These are phyloP conservation scores for Sander vitreus DNA, from an alignment of 2,113 vertebrate genomes.

Conservation along the genomic window DNA sequence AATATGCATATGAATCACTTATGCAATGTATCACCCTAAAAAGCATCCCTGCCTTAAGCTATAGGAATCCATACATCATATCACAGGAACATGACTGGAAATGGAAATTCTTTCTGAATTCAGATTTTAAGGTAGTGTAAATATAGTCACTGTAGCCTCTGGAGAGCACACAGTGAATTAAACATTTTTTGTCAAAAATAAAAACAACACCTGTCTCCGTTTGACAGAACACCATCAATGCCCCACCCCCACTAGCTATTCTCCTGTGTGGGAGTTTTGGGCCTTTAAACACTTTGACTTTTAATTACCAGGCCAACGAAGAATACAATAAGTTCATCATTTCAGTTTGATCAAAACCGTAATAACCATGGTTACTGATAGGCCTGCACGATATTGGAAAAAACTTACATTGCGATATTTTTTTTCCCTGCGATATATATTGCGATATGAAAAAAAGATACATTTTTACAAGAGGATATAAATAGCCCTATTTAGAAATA, in stretches of 20 bases:
- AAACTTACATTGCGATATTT: too few species aligned
- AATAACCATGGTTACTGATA: too few species aligned
- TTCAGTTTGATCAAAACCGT: background rate
- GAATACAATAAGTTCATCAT: background rate
- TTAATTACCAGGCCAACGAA: background rate
- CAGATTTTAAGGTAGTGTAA: background rate
- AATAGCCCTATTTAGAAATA: too few species aligned
- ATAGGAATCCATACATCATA: background rate
- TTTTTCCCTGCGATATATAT: too few species aligned
- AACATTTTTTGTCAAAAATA: background rate
- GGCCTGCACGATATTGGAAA: too few species aligned
- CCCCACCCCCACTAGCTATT: background rate
- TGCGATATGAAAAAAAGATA: too few species aligned
- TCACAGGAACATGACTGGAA: background rate
- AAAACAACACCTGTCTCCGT: background rate
- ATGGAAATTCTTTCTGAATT: background rate
- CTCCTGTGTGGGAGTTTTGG: background rate
- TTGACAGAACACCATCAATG: background rate
- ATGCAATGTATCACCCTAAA: background rate
- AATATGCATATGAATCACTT: conserved; percentile 7
- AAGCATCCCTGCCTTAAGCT: background rate
- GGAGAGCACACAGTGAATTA: background rate
- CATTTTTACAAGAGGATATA: too few species aligned
- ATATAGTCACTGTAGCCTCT: background rate
- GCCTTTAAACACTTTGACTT: background rate